Evolutionary conservation across 2,113 vertebrate species (phyloP).

Genomic region (Pitta sordida): DNA sequence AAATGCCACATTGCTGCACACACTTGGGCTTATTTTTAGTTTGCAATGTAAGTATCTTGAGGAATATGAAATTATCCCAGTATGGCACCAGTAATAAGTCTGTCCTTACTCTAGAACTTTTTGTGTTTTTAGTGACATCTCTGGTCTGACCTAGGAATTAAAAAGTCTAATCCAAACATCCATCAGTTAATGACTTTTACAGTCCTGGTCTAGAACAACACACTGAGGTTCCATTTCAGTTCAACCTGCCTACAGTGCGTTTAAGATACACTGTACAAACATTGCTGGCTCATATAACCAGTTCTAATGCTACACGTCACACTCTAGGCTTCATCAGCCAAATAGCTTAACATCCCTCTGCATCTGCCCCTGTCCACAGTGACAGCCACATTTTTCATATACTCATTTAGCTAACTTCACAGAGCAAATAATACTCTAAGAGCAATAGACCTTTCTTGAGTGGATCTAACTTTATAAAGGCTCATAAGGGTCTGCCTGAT

Average conservation of each 20-base stretch:
- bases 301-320: neutral
- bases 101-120: neutral
- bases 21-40: neutral
- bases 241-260: neutral
- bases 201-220: neutral
- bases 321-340: neutral
- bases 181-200: neutral
- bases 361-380: neutral
- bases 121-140: neutral
- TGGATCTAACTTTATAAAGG: neutral
- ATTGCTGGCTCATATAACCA: neutral
- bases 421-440: neutral
- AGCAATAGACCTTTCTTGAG: neutral
- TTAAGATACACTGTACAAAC: neutral
- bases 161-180: neutral
- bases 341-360: neutral
- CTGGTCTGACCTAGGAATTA: neutral
- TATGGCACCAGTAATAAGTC: neutral
- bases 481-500: neutral
- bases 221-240: neutral
- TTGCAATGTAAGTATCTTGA: constrained; percentile 38
- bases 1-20: neutral
- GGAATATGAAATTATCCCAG: constrained; percentile 1
- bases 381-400: neutral
- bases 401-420: neutral